Base-by-base conservation (phyloP, 2,797 vertebrate genomes). In the Crenichthys baileyi region DNA sequence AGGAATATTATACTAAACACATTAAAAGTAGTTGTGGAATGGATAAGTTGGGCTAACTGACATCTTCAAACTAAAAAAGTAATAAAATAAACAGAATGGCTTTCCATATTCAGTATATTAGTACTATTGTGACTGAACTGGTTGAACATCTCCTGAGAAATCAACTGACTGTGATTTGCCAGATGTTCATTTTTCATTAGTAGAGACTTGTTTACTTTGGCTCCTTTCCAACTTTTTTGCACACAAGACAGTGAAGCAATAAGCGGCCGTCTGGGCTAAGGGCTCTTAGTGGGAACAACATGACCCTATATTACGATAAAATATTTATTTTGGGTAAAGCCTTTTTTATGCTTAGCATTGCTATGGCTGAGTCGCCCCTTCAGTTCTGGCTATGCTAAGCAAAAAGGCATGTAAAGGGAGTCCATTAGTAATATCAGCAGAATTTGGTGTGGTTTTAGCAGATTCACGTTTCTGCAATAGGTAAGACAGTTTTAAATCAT, bases 161-260 rank as follows among this genome's bases (percentile, higher is more conserved):
- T 71, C 24, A 36, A 24, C 24, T 72, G 51, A 18, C 39, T 73
- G n/a, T 60, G 39, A 55, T 80, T 72, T 31, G n/a, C 63, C 31
- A 73, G 51, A 63, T 72, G 76, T 61, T 76, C 8, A 76, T 81
- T 83, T 76, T 24, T 61, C 44, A 48, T 67, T 73, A 67, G 63
- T 41, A 24, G 7, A 67, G 31, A 41, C 36, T 67, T 67, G 39
- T 78, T 84, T 81, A 73, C 41, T 26, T 75, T 72, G 71, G 80
- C 72, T 77, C 2, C 63, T 48, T 26, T 26, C 56, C 56, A 78
- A 75, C 73, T 65, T 4, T 29, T 46, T 53, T 39, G 56, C 80
- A 71, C 39, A 71, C 31, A 46, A 68, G 44, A 65, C 50, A 29
- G 18, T 31, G 53, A 44, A 82, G 53, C 76, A 75, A 71, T 36